phyloP scores from a whole-genome alignment of 2,797 vertebrate genomes.

The Sebastes steindachneri region DNA sequence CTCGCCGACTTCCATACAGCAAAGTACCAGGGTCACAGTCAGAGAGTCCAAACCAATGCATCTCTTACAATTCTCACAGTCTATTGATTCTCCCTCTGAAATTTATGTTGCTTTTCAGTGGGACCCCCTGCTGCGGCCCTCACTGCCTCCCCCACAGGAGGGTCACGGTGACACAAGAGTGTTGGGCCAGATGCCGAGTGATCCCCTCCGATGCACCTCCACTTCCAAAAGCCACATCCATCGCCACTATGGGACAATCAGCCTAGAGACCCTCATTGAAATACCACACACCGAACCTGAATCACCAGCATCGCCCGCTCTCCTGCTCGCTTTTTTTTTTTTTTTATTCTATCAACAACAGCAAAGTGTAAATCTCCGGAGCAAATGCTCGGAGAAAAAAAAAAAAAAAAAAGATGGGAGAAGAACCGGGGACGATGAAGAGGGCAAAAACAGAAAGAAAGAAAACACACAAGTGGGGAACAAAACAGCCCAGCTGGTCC shows the following conservation, averaged over 20 bases:
- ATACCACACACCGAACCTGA: slow-evolving; percentile 71
- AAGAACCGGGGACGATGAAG: slow-evolving; percentile 61
- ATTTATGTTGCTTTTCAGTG: slow-evolving; percentile 86
- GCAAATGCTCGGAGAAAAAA: slow-evolving; percentile 58
- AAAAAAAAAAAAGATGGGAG: slow-evolving; percentile 42
- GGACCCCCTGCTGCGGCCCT: slow-evolving; percentile 81
- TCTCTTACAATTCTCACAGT: slow-evolving; percentile 81
- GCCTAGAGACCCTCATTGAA: slow-evolving; percentile 59
- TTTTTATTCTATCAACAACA: slow-evolving; percentile 60
- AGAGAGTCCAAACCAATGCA: slow-evolving; percentile 76
- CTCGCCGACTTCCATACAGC: slow-evolving; percentile 43
- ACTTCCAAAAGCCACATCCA: slow-evolving; percentile 76
- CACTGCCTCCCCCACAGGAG: slow-evolving; percentile 80
- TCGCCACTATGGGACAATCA: slow-evolving; percentile 69
- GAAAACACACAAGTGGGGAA: slow-evolving; percentile 68
- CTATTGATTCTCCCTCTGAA: slow-evolving; percentile 86
- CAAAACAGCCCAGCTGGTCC: slow-evolving; percentile 84
- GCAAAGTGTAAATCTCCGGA: slow-evolving; percentile 77
- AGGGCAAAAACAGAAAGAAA: slow-evolving; percentile 44
- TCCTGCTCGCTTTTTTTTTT: slow-evolving; percentile 25
- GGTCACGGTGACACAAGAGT: slow-evolving; percentile 86
- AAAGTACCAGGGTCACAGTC: slow-evolving; percentile 66
- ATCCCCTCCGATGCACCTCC: slow-evolving; percentile 84
- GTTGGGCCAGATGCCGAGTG: slow-evolving; percentile 85
- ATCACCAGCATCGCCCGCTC: slow-evolving; percentile 58